Evolutionary conservation across 2,113 vertebrate species (phyloP), one percentile per base, ranked within the genome.

Genomic region (Tetraodon nigroviridis): DNA sequence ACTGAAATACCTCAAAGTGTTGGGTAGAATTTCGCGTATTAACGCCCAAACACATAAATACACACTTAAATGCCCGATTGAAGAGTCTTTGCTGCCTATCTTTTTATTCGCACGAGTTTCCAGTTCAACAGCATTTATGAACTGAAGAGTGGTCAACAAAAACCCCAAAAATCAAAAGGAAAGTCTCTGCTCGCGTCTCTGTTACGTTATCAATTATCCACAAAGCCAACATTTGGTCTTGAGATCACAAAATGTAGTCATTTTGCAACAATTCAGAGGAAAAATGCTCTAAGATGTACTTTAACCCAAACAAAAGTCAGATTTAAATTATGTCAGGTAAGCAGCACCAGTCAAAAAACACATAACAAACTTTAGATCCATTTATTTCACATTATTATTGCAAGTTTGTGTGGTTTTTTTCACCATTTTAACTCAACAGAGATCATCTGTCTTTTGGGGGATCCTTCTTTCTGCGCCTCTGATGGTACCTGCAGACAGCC

Each of bases 361-460:
- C 12, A 19, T 8, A 29, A 58, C 41, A 1, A 2, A 47, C 1
- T 61, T 19, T 40, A 64, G 58, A 71, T 71, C 64, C 13, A 61
- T 85, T 88, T 85, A 86, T 84, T 84, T 57, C n/a, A 83, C 60
- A 82, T 42, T 7, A 68, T 22, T 44, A 15, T 32, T 19, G 62
- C 58, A 67, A 37, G 11, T 12, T 37, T 12, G 11, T 8, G 32
- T n/a, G 51, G 24, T 8, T 37, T 37, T 37, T 37, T 37, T 37
- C 32, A 37, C 55, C 21, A 67, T 10, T 17, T 6, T 6, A 59
- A 32, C 16, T 27, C 24, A 11, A 61, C 20, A 5, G 10, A 11
- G 17, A 47, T 41, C 80, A 87, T 83, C 84, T 65, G 67, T 87
- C 84, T 64, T 87, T 86, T 8, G 69, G 81, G 1, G 76, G 55